Evolutionary conservation across 2,888 invertebrate genomes (phyloP).

Genomic region (Hirtodrosophila histrioides): DNA sequence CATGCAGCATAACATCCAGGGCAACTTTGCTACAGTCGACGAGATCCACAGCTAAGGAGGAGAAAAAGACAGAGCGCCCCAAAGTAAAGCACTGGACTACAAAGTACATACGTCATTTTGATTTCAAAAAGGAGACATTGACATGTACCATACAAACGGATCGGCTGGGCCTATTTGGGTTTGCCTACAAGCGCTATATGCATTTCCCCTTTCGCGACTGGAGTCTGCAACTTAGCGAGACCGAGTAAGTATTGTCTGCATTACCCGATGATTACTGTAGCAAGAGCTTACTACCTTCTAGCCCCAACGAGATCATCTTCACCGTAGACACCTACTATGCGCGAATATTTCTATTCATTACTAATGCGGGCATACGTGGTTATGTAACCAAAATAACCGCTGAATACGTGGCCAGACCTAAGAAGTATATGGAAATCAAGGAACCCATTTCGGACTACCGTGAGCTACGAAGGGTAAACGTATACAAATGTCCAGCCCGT

Average conservation of each 20-base stretch:
- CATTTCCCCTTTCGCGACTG: conserved; percentile 82
- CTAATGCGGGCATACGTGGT: conserved; percentile 67
- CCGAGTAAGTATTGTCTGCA: conserved; percentile 57
- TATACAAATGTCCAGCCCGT: not conserved
- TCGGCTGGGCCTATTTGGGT: conserved; percentile 81
- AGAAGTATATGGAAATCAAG: conserved; percentile 69
- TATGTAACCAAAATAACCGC: conserved; percentile 64
- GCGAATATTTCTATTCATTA: conserved; percentile 64
- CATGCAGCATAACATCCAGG: not conserved
- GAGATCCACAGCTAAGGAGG: not conserved
- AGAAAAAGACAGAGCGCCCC: not conserved
- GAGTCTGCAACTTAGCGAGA: conserved; percentile 66
- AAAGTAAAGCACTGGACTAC: conserved; percentile 77
- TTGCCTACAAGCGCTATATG: conserved; percentile 79
- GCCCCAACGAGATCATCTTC: conserved; percentile 72
- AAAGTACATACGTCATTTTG: conserved; percentile 57
- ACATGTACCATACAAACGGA: conserved; percentile 77
- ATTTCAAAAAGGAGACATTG: conserved; percentile 49
- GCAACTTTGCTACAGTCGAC: too few relatives aligned
- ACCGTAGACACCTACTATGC: conserved; percentile 70
- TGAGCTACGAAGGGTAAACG: conserved; percentile 66
- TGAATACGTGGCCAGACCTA: conserved; percentile 53
- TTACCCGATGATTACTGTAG: not conserved
- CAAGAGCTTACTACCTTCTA: conserved; percentile 17
- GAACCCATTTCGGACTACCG: conserved; percentile 69